These are phyloP conservation scores for Polyergus mexicanus DNA, from an alignment of 1,140 invertebrate genomes.

Conservation along the genomic window DNA sequence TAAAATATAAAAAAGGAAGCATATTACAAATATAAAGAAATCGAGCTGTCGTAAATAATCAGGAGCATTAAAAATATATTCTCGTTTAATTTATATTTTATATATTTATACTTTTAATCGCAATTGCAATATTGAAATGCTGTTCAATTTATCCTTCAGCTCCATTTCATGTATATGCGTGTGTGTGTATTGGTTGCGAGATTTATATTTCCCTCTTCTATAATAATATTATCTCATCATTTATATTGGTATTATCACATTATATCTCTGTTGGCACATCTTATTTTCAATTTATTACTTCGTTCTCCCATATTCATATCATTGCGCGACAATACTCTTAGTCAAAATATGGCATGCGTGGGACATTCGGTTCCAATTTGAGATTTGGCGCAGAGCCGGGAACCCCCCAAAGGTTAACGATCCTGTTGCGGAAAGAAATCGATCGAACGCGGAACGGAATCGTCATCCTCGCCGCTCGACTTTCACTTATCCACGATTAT, in stretches of 20 bases:
- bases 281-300: conserved; percentile 33
- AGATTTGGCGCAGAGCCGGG: conserved; percentile 80
- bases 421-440: conserved; percentile 70
- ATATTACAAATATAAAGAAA: not conserved
- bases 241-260: not conserved
- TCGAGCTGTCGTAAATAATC: not conserved
- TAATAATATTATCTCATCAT: not conserved
- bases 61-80: not conserved
- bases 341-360: conserved; percentile 72
- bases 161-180: too few relatives aligned
- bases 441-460: conserved; percentile 52
- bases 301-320: conserved; percentile 15
- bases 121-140: not conserved
- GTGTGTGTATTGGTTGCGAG: too few relatives aligned
- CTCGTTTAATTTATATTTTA: too few relatives aligned
- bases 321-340: conserved; percentile 73
- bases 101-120: not conserved
- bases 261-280: not conserved
- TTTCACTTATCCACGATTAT: conserved; percentile 47
- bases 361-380: conserved; percentile 81
- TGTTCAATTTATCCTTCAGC: too few relatives aligned
- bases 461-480: not conserved
- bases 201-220: too few relatives aligned
- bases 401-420: conserved; percentile 81
- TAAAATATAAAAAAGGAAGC: not conserved